Evolutionary conservation across 2,113 vertebrate species (phyloP), one percentile per base, ranked within the genome.

Genomic region (Miniopterus natalensis): DNA sequence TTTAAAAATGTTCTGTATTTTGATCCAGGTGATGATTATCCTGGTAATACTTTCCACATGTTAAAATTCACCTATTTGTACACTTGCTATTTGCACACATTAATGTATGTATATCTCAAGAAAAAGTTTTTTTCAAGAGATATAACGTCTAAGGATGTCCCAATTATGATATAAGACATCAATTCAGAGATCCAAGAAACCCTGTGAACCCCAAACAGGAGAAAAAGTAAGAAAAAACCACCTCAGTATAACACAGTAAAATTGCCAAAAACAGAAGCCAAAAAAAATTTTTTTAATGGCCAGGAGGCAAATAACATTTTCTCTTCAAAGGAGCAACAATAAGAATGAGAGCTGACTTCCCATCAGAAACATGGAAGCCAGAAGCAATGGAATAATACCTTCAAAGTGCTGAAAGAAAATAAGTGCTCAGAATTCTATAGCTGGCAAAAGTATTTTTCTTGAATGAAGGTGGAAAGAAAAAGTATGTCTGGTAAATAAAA

Each of bases 301-400:
- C 59, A 89, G 18, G 15, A 70, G 47, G 47, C 80, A 79, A 78
- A 78, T 8, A 42, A 84, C 57, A 45, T 73, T 86, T 79, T 36
- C 74, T 45, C 63, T 79, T 92, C 40, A 95, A 85, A 85, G 65
- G 25, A 80, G 25, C 57, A 90, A 95, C 29, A 93, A 13, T 49
- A 63, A 84, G 57, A 93, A 20, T 25, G 4, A 74, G 23, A 75
- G 49, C 4, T 36, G 21, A 90, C 71, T 47, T 89, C 59, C 57
- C 40, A 55, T 40, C 29, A 89, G 79, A 95, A 77, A 92, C 78
- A 78, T 14, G 29, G 63, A 75, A 83, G 25, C 66, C 66, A 86
- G 74, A 68, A 88, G 14, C 66, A 87, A 66, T 42, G 6, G 14
- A 68, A 40, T 53, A 45, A 53, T 1, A 87, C 65, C 66, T 40